Percentiles rank a stretch among this genome's conserved stretches.
These are phyloP conservation scores for Aix galericulata DNA, from an alignment of 2,113 vertebrate genomes.

Conservation along the genomic window DNA sequence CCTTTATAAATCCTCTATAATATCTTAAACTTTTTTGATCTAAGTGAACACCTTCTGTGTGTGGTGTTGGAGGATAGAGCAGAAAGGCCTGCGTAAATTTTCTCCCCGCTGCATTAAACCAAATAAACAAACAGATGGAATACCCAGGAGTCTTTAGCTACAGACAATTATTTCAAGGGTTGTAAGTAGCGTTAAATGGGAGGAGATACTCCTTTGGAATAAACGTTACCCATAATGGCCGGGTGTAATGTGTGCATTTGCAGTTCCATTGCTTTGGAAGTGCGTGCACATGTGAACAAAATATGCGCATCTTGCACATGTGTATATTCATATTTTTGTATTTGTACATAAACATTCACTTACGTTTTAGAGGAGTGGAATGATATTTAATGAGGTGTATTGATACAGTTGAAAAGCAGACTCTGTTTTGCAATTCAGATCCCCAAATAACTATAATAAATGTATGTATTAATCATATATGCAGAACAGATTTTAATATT, in stretches of 20 bases:
- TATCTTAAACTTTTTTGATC: not conserved
- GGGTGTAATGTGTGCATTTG: not conserved
- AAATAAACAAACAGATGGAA: not conserved
- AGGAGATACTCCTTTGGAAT: not conserved
- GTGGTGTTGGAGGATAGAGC: not conserved
- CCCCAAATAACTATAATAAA: not conserved
- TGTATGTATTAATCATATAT: no score
- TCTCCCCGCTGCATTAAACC: not conserved
- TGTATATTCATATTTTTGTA: not conserved
- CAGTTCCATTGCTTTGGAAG: not conserved
- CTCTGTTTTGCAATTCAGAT: not conserved
- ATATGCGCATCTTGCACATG: not conserved
- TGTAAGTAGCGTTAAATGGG: not conserved
- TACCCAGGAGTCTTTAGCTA: not conserved
- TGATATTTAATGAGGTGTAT: not conserved
- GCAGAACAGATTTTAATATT: not conserved
- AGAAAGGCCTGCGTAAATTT: not conserved
- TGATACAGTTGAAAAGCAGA: not conserved
- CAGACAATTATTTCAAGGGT: not conserved
- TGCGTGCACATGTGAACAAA: not conserved
- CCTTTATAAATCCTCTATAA: not conserved
- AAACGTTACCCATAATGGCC: rapidly evolving
- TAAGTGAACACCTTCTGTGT: not conserved
- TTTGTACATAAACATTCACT: not conserved
- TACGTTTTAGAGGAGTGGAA: not conserved